Base-by-base conservation (phyloP, 2,797 vertebrate genomes). In the Halcyon smyrnensis region DNA sequence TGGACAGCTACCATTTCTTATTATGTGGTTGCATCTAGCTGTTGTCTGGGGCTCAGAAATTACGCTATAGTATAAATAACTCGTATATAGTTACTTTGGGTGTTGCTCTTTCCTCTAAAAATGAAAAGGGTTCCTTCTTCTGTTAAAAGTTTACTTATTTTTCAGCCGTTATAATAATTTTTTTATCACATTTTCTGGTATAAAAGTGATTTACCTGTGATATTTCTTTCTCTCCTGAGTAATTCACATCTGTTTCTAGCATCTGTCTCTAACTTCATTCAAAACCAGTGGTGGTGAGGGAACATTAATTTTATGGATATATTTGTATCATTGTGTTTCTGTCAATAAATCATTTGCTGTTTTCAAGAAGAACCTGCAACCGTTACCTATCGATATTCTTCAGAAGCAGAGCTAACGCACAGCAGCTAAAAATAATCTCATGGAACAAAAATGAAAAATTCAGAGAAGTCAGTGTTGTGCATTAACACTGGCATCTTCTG, bases 371-470 rank as follows among this genome's bases (percentile, higher is more conserved):
- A 84, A 60, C 16, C 80, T 87, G 24, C 68, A 93, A 60, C 70
- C 53, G 59, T 37, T 57, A 41, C 14, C 23, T 84, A 41, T 92
- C 89, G 27, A 11, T 92, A 93, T 90, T 95, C 90, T 82, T 91
- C 88, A 75, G 82, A 97, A 95, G 92, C 78, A 91, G 70, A 73
- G 74, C 69, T 95, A 96, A 95, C 85, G 76, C 74, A 57, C 37
- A 91, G 25, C 24, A 53, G 48, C 92, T 96, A 95, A 92, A 97
- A 97, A 97, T 96, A 94, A 94, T 96, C 91, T 87, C 50, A 76
- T 51, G 62, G 79, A 94, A 73, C 57, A 77, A 88, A 95, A 97
- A 97, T 73, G 88, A 93, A 90, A 97, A 96, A 97, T 92, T 89
- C 43, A 89, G 90, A 88, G 77, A 84, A 96, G 87, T 92, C 96